phyloP scores from a whole-genome alignment of 1,140 invertebrate genomes.

The Rhyacophila brunnea region DNA sequence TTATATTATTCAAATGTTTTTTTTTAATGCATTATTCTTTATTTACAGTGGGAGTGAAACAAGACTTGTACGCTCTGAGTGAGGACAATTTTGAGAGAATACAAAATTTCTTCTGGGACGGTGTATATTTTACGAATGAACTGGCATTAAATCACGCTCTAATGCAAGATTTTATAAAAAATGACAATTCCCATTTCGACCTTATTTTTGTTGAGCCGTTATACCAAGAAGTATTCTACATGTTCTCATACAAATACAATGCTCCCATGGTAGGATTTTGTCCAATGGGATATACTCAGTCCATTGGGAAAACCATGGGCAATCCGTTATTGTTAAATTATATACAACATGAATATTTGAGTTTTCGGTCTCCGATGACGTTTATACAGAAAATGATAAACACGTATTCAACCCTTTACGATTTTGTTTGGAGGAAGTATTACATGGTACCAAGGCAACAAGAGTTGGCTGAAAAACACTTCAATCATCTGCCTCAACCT shows the following conservation, averaged over 20 bases:
- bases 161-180: slow-evolving; percentile 40
- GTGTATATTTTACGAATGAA: slow-evolving; percentile 16
- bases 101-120: slow-evolving; percentile 15
- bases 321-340: slow-evolving; percentile 41
- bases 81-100: neutral
- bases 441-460: slow-evolving; percentile 33
- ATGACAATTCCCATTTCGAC: slow-evolving; percentile 42
- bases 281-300: slow-evolving; percentile 40
- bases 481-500: slow-evolving; percentile 28
- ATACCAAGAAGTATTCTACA: slow-evolving; percentile 46
- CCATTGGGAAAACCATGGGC: slow-evolving; percentile 47
- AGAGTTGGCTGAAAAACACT: slow-evolving; percentile 42
- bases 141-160: slow-evolving; percentile 18
- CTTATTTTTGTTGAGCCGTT: slow-evolving; percentile 45
- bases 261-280: slow-evolving; percentile 44
- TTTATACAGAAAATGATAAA: slow-evolving; percentile 27
- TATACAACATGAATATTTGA: slow-evolving; percentile 24
- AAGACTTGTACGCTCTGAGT: slow-evolving; percentile 17
- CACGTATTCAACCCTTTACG: slow-evolving; percentile 9
- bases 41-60: slow-evolving; percentile 9
- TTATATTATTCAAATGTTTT: no score
- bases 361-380: slow-evolving; percentile 19
- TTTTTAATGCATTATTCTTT: no score
- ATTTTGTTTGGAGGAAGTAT: slow-evolving; percentile 21
- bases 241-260: slow-evolving; percentile 47